These are phyloP conservation scores for Pachliopta kotzebuea DNA, from an alignment of 2,888 invertebrate species.

Conservation along the genomic window DNA sequence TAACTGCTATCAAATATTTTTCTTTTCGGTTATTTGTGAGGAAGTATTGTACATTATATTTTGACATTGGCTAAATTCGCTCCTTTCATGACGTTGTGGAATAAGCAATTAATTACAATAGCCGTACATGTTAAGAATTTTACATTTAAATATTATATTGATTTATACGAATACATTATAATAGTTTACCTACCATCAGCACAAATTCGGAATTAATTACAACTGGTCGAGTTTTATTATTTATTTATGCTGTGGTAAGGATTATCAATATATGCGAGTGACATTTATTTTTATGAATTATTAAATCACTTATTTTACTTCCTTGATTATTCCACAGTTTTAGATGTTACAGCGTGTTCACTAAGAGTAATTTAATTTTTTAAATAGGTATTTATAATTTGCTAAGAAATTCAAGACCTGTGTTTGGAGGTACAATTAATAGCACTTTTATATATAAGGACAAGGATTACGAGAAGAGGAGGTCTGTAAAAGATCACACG, in stretches of 20 bases:
- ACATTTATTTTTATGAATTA: slow-evolving; percentile 4
- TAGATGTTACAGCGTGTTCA: too few species aligned
- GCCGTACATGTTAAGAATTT: background rate
- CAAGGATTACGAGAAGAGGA: background rate
- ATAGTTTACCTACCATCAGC: background rate
- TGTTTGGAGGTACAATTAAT: too few species aligned
- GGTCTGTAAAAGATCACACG: slow-evolving; percentile 41
- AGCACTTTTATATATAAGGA: background rate
- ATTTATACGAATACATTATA: background rate
- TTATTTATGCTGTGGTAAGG: slow-evolving; percentile 31
- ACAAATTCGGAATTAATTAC: slow-evolving; percentile 13
- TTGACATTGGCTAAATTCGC: too few species aligned
- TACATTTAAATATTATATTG: background rate
- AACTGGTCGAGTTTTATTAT: slow-evolving; percentile 29
- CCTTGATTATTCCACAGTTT: slow-evolving; percentile 1
- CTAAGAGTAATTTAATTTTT: too few species aligned
- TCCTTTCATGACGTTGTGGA: background rate
- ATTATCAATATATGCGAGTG: slow-evolving; percentile 9
- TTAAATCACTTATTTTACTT: slow-evolving; percentile 7
- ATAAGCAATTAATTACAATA: too few species aligned
- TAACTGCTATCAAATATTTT: too few species aligned
- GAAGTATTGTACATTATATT: too few species aligned
- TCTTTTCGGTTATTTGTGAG: too few species aligned
- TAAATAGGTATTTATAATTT: too few species aligned
- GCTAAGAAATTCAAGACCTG: too few species aligned